Evolutionary conservation across 92 coral and sea anemone species (phyloP).

Genomic region (Zoanthus sociatus): DNA sequence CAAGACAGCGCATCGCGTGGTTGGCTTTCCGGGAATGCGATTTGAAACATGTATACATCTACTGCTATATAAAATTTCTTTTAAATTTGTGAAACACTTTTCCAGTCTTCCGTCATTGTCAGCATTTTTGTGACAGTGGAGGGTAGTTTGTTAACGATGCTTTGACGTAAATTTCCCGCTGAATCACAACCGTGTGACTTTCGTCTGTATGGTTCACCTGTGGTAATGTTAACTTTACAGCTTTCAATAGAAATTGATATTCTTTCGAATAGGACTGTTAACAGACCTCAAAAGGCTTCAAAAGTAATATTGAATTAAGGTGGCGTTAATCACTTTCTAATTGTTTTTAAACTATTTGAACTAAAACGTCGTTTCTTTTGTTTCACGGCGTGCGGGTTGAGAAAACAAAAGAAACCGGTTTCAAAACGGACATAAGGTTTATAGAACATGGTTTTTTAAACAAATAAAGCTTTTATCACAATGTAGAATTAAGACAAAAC

Average conservation of each 20-base stretch:
- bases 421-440: slow-evolving; percentile 71
- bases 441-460: slow-evolving; percentile 70
- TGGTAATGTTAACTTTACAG: slow-evolving; percentile 17
- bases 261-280: slow-evolving; percentile 67
- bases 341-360: slow-evolving; percentile 78
- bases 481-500: slow-evolving; percentile 61
- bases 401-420: slow-evolving; percentile 73
- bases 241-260: slow-evolving; percentile 44
- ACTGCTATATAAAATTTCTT: background rate
- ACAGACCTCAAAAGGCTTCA: slow-evolving; percentile 85
- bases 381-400: slow-evolving; percentile 87
- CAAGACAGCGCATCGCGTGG: slow-evolving; percentile 15
- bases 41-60: background rate
- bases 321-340: slow-evolving; percentile 87
- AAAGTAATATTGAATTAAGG: slow-evolving; percentile 80
- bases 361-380: slow-evolving; percentile 78
- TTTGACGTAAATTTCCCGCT: slow-evolving; percentile 38
- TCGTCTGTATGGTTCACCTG: slow-evolving; percentile 76
- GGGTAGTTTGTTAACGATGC: slow-evolving; percentile 5
- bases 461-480: slow-evolving; percentile 81
- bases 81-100: background rate
- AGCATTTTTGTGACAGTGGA: slow-evolving; percentile 11
- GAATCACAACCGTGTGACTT: slow-evolving; percentile 70
- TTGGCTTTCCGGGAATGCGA: slow-evolving; percentile 1
- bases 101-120: slow-evolving; percentile 35